Evolutionary conservation across 2,113 vertebrate species (phyloP), one percentile per base, ranked within the genome.

Genomic region (Colistium nudipinnis): DNA sequence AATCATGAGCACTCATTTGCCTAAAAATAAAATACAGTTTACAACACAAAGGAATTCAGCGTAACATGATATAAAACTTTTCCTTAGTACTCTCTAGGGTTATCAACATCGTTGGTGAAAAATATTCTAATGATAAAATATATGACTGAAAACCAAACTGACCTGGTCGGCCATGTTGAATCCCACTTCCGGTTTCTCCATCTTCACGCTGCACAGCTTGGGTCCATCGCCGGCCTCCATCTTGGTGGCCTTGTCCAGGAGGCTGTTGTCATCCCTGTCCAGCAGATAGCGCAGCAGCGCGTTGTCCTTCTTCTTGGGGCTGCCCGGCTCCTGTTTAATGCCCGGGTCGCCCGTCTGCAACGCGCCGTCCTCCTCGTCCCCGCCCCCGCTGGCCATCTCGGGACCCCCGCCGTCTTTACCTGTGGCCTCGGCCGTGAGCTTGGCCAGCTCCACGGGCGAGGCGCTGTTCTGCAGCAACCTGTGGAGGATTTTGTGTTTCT

Each of bases 401-500:
- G 87, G 94, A 88, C 88, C 95, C 84, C 84, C 75, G 74, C 95
- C 89, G 59, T 99, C 97, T 89, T 99, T 99, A 66, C 97, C 97
- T 0, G 97, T 98, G 73, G 97, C 97, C 77, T 99, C 97, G 0
- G 97, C 97, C 9, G 97, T 99, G 25, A 99, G 91, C 87, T 98
- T 97, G 69, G 96, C 97, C 91, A 99, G 76, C 83, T 99, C 98
- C 90, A 97, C 96, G 2, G 97, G 96, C 22, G 97, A 98, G 55
- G 96, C 94, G 90, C 97, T 97, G 93, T 97, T 97, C 94, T 99
- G 97, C 70, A 99, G 93, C 75, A 99, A 90, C 91, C 96, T 93
- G 93, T 99, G 98, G 91, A 99, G 96, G 85, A 99, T 99, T 90
- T 99, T 99, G 93, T 99, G 97, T 90, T 98, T 98, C 92, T 99